Evolutionary conservation across 2,113 vertebrate genomes (phyloP).

Genomic region (Brevimyrus niger): DNA sequence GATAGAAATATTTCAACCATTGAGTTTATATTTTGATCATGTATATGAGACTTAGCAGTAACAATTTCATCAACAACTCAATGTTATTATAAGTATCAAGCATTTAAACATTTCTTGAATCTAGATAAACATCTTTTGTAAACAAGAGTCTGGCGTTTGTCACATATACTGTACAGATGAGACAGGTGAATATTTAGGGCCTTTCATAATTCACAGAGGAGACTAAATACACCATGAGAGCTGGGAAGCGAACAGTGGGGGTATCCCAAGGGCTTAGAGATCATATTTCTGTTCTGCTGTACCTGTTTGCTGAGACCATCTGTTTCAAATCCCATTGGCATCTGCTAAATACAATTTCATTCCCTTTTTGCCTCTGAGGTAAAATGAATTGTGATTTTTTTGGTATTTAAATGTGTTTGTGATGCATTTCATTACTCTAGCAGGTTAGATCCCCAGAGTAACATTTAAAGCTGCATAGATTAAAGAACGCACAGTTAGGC

Average conservation of each 20-base stretch:
- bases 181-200: slow-evolving; percentile 43
- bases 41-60: not conserved
- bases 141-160: not conserved
- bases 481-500: not conserved
- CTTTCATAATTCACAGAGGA: slow-evolving; percentile 41
- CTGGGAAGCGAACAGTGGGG: slow-evolving; percentile 47
- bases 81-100: not conserved
- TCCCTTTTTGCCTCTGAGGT: slow-evolving; percentile 43
- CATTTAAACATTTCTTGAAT: not conserved
- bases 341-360: slow-evolving; percentile 55
- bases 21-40: not conserved
- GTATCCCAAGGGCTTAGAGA: slow-evolving; percentile 47
- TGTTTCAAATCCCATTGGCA: slow-evolving; percentile 66
- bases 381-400: slow-evolving; percentile 63
- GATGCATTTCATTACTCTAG: slow-evolving; percentile 62
- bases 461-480: slow-evolving; percentile 45
- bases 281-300: slow-evolving; percentile 52
- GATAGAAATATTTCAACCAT: not conserved
- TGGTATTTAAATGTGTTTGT: slow-evolving; percentile 63
- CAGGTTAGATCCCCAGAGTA: slow-evolving; percentile 59
- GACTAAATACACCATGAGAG: slow-evolving; percentile 55
- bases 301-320: slow-evolving; percentile 61
- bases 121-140: not conserved
- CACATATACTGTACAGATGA: not conserved
- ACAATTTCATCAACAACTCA: not conserved